Percentiles rank a stretch among this genome's conserved stretches.
Conservation (phyloP, 2,888 invertebrate genomes). For the Acleris holmiana region DNA sequence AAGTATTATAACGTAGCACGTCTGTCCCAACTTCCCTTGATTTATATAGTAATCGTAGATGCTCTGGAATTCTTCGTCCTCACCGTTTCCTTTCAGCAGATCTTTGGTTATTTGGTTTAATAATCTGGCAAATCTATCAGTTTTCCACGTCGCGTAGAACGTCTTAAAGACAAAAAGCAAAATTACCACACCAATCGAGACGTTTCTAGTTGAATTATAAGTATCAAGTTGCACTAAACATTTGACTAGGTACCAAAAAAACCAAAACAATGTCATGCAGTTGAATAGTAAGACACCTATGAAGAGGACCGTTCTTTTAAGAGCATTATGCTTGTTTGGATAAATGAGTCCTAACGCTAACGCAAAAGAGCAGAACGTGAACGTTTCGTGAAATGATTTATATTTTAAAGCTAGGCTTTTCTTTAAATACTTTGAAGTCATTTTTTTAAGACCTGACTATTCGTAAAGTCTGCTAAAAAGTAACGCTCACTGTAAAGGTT, state of each 20-base stretch:
- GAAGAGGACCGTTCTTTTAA: conserved; percentile 47
- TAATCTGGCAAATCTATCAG: conserved; percentile 52
- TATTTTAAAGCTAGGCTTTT: conserved; percentile 45
- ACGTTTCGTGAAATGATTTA: conserved; percentile 62
- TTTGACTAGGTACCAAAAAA: conserved; percentile 53
- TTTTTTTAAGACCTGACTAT: conserved; percentile 7
- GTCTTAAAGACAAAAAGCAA: conserved; percentile 65
- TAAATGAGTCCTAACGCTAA: conserved; percentile 61
- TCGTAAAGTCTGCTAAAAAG: conserved; percentile 1
- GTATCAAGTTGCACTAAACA: conserved; percentile 56
- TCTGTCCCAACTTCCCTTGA: conserved; percentile 55
- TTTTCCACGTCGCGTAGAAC: conserved; percentile 56
- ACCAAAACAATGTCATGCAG: conserved; percentile 60
- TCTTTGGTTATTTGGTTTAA: conserved; percentile 59
- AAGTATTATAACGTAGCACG: conserved; percentile 61
- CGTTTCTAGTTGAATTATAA: conserved; percentile 60
- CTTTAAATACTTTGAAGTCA: conserved; percentile 11
- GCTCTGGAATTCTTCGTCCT: conserved; percentile 57
- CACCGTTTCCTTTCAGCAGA: conserved; percentile 56
- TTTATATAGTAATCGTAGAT: conserved; percentile 58
- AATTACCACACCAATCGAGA: conserved; percentile 57
- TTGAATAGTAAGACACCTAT: conserved; percentile 47
- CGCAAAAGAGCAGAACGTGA: conserved; percentile 58
- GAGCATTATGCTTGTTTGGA: conserved; percentile 57
- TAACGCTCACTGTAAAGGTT: background rate